Percentiles rank a stretch among this genome's conserved stretches.
Conservation (phyloP, 2,797 vertebrate species). For the Carduelis carduelis region DNA sequence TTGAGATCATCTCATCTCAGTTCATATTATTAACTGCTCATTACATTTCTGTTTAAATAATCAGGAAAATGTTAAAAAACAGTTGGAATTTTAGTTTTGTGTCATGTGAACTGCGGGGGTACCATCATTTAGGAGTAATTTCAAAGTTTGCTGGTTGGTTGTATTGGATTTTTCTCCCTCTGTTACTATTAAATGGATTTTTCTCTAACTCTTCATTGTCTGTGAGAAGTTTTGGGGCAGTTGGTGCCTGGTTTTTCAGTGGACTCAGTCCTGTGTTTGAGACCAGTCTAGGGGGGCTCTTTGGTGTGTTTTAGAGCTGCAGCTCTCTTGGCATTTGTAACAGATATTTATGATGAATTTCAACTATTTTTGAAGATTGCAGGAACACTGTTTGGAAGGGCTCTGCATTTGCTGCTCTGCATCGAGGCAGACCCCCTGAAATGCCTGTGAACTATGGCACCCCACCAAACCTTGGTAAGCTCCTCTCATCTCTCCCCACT, state of each 20-base stretch:
- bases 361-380: conserved; percentile 80
- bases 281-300: rapidly evolving
- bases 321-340: not conserved
- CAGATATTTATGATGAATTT: not conserved
- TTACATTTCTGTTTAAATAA: not conserved
- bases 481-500: not conserved
- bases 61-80: not conserved
- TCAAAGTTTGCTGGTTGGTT: not conserved
- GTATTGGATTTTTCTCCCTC: not conserved
- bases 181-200: not conserved
- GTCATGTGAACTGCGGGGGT: rapidly evolving
- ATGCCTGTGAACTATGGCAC: conserved; percentile 85
- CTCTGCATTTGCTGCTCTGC: conserved; percentile 94
- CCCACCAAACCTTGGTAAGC: conserved; percentile 84
- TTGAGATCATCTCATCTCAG: not conserved
- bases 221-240: not conserved
- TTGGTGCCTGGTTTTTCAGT: not conserved
- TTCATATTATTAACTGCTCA: not conserved
- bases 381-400: conserved; percentile 84
- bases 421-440: conserved; percentile 96
- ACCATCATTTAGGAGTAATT: not conserved
- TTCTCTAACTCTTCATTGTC: not conserved
- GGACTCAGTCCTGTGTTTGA: not conserved
- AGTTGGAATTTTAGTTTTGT: not conserved
- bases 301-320: not conserved